Percentiles rank a stretch among this genome's conserved stretches.
phyloP scores from a whole-genome alignment of 1,140 invertebrate genomes.

The Danaus melanippus region DNA sequence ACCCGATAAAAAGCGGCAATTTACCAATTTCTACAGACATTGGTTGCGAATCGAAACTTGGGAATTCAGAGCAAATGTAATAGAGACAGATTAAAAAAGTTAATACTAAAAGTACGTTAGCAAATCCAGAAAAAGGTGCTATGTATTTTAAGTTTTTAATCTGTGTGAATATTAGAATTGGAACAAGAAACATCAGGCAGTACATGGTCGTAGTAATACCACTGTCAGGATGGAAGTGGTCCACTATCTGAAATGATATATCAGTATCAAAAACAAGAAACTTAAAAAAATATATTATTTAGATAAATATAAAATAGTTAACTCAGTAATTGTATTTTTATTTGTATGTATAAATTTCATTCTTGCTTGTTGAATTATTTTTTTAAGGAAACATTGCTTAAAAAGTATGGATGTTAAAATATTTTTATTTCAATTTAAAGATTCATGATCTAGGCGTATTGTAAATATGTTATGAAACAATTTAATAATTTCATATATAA shows the following conservation, averaged over 20 bases:
- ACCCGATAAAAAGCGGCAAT: slow-evolving; percentile 78
- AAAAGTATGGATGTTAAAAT: too few species aligned
- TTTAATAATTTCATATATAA: too few species aligned
- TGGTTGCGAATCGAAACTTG: slow-evolving; percentile 64
- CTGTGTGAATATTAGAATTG: slow-evolving; percentile 76
- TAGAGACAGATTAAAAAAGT: slow-evolving; percentile 82
- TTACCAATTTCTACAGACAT: slow-evolving; percentile 64
- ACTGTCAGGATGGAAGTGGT: slow-evolving; percentile 44
- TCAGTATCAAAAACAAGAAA: too few species aligned
- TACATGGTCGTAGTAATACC: slow-evolving; percentile 62
- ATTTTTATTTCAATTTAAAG: too few species aligned
- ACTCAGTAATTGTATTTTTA: too few species aligned
- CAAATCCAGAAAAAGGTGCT: slow-evolving; percentile 82
- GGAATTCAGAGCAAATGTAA: slow-evolving; percentile 77
- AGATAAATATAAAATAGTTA: too few species aligned
- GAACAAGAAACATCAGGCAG: slow-evolving; percentile 74
- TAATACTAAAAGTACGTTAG: slow-evolving; percentile 78
- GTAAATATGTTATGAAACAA: too few species aligned
- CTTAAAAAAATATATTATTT: too few species aligned
- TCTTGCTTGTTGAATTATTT: too few species aligned
- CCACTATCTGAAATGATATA: slow-evolving; percentile 74
- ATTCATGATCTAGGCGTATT: too few species aligned
- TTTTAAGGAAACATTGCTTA: too few species aligned
- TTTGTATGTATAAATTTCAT: too few species aligned
- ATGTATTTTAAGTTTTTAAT: slow-evolving; percentile 80